phyloP scores from a whole-genome alignment of 2,113 vertebrate genomes.

The Enhydra lutris region DNA sequence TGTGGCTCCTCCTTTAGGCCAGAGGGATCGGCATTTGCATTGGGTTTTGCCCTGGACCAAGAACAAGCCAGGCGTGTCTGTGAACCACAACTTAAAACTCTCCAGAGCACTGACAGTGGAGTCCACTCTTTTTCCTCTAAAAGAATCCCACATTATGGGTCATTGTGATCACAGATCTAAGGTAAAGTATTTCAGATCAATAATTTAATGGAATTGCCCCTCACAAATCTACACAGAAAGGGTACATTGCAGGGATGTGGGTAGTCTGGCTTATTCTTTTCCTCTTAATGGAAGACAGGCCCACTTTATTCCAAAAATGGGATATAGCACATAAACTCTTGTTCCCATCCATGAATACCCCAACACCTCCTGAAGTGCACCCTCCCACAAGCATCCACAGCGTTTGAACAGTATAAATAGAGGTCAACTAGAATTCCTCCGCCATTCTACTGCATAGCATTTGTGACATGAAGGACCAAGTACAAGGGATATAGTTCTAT shows the following conservation, averaged over 20 bases:
- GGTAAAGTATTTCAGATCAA: neutral
- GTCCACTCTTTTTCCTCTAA: neutral
- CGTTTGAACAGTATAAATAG: neutral
- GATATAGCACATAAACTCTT: neutral
- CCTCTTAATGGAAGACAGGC: neutral
- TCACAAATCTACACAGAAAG: neutral
- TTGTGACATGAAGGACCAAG: neutral
- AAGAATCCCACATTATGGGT: neutral
- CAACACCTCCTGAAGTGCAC: neutral
- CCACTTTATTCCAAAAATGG: neutral
- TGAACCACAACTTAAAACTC: neutral
- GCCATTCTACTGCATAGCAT: neutral
- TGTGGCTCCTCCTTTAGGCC: neutral
- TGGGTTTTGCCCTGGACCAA: neutral
- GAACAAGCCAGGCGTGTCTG: neutral
- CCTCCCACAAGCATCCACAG: neutral
- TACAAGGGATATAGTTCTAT: neutral
- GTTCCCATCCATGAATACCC: neutral
- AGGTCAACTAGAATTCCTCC: neutral
- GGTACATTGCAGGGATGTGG: neutral
- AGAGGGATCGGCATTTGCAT: neutral
- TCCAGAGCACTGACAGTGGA: neutral
- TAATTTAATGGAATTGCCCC: neutral
- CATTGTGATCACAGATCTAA: neutral
- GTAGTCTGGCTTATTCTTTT: neutral